Evolutionary conservation across 2,113 vertebrate species (phyloP).

Genomic region (Nymphicus hollandicus): DNA sequence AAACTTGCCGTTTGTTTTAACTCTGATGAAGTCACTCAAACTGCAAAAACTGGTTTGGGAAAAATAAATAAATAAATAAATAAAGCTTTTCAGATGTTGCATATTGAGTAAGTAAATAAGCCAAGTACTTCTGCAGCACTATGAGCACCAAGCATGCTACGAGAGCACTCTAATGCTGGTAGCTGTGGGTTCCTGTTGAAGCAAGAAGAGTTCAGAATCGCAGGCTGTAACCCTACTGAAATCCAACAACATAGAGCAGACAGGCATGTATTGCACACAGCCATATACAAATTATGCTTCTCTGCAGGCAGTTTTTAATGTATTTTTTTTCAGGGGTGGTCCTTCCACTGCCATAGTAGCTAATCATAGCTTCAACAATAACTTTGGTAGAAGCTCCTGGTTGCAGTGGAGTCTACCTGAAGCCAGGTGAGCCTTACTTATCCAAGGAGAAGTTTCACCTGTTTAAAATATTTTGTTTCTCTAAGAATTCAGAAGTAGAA

Average conservation of each 20-base stretch:
- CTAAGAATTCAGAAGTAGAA: conserved; percentile 54
- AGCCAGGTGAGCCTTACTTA: conserved; percentile 33
- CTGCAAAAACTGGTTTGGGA: background rate
- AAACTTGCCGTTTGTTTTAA: background rate
- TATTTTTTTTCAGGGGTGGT: background rate
- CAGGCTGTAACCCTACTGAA: background rate
- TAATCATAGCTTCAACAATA: background rate
- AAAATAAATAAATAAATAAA: fast-evolving
- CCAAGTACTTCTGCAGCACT: background rate
- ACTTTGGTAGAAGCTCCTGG: background rate
- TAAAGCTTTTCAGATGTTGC: background rate
- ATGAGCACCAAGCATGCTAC: fast-evolving
- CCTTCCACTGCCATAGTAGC: background rate
- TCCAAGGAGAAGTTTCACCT: conserved; percentile 32
- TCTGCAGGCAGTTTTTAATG: background rate
- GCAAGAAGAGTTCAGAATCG: background rate
- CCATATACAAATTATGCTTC: background rate
- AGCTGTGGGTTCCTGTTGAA: background rate
- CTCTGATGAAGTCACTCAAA: background rate
- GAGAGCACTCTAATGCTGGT: background rate
- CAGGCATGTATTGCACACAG: background rate
- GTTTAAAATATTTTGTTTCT: conserved; percentile 36
- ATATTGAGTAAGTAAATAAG: background rate
- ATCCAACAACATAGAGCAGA: background rate
- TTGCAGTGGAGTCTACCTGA: background rate